Evolutionary conservation across 2,797 vertebrate genomes (phyloP).

Genomic region (Enteromius argenteus): DNA sequence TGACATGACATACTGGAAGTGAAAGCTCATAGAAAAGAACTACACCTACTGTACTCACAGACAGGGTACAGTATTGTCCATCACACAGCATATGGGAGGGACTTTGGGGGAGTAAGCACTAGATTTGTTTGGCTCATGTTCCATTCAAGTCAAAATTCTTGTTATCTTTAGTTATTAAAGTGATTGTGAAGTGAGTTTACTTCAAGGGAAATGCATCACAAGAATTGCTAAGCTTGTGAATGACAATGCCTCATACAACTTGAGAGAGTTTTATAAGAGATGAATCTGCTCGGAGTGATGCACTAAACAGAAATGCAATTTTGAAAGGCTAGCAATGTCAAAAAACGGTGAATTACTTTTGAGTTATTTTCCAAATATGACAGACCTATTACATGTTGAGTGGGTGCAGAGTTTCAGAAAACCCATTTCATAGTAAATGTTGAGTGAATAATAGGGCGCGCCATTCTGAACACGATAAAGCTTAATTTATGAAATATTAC

Average conservation of each 20-base stretch:
- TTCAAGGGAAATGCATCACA: conserved; percentile 32
- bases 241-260: background rate
- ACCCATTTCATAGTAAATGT: background rate
- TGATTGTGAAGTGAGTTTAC: background rate
- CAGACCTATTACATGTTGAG: background rate
- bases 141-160: conserved; percentile 20
- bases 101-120: background rate
- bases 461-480: background rate
- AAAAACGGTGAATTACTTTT: background rate
- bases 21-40: background rate
- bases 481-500: background rate
- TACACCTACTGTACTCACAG: background rate
- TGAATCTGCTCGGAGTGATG: background rate
- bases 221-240: background rate
- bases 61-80: background rate
- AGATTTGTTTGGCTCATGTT: conserved; percentile 32
- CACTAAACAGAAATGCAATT: background rate
- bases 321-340: background rate
- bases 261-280: background rate
- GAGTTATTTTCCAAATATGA: conserved; percentile 11
- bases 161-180: conserved; percentile 21
- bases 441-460: background rate
- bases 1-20: background rate
- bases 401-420: background rate
- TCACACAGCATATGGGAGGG: background rate